Evolutionary conservation across 1,140 invertebrate genomes (phyloP).

Genomic region (Lethocerus indicus): DNA sequence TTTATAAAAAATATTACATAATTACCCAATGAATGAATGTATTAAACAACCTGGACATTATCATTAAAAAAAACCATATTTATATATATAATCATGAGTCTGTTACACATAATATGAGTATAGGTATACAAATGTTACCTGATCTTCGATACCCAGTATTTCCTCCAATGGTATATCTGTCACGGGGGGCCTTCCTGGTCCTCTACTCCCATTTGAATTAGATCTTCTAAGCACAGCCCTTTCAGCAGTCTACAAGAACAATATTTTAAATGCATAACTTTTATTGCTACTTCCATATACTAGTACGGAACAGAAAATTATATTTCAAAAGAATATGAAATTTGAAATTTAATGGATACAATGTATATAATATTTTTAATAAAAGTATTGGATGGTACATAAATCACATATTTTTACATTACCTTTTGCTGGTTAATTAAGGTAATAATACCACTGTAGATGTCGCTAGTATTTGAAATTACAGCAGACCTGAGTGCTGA

Average conservation of each 20-base stretch:
- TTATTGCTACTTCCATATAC: neutral
- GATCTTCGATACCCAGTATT: neutral
- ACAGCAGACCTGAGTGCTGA: too few species aligned
- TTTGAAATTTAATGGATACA: neutral
- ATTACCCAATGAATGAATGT: too few species aligned
- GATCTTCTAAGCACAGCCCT: conserved; percentile 18
- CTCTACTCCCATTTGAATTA: conserved; percentile 20
- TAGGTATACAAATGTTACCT: too few species aligned
- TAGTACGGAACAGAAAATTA: neutral
- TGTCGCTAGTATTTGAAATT: too few species aligned
- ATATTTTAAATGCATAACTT: neutral
- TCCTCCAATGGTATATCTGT: conserved; percentile 15
- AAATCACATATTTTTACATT: conserved; percentile 16
- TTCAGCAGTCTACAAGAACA: conserved; percentile 18
- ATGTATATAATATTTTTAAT: neutral
- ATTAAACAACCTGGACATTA: too few species aligned
- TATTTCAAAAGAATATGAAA: neutral
- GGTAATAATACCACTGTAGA: conserved; percentile 49
- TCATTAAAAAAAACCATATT: too few species aligned
- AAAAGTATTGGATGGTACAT: neutral
- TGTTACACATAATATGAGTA: too few species aligned
- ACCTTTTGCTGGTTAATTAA: conserved; percentile 43
- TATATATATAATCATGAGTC: too few species aligned
- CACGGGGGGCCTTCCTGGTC: conserved; percentile 19
- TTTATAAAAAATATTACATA: too few species aligned